A percentile compares a stretch with the other conserved stretches of the same genome.
Evolutionary conservation across 2,797 vertebrate genomes (phyloP).

Genomic region (Austrolebias charrua): DNA sequence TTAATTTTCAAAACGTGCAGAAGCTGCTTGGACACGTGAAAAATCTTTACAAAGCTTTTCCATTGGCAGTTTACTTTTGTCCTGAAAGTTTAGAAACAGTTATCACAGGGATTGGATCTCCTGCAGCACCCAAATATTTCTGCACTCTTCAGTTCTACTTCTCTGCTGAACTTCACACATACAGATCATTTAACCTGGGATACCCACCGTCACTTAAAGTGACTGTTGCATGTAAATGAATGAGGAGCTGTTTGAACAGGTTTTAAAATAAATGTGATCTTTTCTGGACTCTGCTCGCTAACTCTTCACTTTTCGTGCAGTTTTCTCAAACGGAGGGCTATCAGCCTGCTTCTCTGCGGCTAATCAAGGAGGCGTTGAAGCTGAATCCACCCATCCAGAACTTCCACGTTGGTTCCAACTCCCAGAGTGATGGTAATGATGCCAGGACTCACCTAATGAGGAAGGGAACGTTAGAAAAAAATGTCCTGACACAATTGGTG

Average conservation of each 20-base stretch:
- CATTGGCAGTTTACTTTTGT: too few relatives aligned
- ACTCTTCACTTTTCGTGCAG: constrained; percentile 52
- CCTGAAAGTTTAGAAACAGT: too few relatives aligned
- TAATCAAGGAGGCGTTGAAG: constrained; percentile 82
- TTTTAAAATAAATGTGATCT: neutral
- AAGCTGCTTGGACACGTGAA: too few relatives aligned
- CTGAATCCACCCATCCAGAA: constrained; percentile 71
- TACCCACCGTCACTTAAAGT: neutral
- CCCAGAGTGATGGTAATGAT: constrained; percentile 71
- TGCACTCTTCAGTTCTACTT: too few relatives aligned
- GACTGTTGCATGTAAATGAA: neutral
- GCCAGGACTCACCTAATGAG: constrained; percentile 12
- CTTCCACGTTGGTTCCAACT: constrained; percentile 51
- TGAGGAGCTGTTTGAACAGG: neutral
- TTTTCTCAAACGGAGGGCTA: constrained; percentile 66
- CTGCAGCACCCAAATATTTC: too few relatives aligned
- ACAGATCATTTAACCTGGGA: neutral
- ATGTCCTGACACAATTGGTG: constrained; percentile 15
- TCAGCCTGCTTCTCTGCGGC: constrained; percentile 76
- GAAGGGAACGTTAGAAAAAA: constrained; percentile 20
- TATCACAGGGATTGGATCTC: too few relatives aligned
- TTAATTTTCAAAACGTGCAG: too few relatives aligned
- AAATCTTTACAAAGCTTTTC: too few relatives aligned
- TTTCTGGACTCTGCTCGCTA: neutral
- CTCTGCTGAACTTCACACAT: neutral